phyloP scores from a whole-genome alignment of 2,888 invertebrate species.

The Callimorpha dominula region DNA sequence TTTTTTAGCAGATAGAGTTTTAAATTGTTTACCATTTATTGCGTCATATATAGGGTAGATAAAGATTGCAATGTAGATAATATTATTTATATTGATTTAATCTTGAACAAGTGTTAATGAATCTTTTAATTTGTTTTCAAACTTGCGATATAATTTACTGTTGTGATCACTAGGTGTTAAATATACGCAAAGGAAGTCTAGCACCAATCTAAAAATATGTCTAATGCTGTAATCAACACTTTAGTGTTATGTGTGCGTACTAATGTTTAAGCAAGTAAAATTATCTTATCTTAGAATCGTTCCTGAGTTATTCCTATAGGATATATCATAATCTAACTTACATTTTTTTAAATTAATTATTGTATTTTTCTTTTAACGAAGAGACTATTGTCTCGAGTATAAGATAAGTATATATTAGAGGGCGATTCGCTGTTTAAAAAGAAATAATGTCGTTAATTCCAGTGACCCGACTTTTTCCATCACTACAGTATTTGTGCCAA shows the following conservation, averaged over 20 bases:
- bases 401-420: not conserved
- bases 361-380: not conserved
- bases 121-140: constrained; percentile 41
- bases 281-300: no score
- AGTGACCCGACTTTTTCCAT: not conserved
- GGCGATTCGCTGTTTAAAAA: not conserved
- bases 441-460: not conserved
- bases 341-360: not conserved
- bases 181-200: not conserved
- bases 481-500: not conserved
- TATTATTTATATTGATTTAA: constrained; percentile 51
- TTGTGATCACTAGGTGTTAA: not conserved
- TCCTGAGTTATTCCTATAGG: no score
- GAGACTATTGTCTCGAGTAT: not conserved
- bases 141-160: not conserved
- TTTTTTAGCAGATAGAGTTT: not conserved
- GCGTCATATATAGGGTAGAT: not conserved
- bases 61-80: constrained; percentile 40
- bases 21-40: not conserved
- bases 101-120: constrained; percentile 49
- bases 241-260: no score
- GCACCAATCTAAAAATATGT: not conserved
- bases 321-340: no score
- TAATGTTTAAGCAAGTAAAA: no score
- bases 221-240: not conserved